Conservation (phyloP, 1,140 invertebrate genomes). For the Copidosoma floridanum region DNA sequence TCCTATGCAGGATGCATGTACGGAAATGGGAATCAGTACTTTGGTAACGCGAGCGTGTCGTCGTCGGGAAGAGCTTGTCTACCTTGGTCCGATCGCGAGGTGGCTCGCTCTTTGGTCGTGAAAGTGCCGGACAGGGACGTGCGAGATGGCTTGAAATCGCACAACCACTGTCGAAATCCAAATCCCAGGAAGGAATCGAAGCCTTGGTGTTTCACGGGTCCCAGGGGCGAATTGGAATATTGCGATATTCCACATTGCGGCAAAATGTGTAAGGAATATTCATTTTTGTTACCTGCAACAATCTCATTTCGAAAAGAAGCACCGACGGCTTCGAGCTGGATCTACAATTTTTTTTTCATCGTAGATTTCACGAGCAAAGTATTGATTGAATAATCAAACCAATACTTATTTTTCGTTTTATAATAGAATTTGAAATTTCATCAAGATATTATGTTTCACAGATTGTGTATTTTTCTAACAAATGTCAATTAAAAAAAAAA, state of each 20-base stretch:
- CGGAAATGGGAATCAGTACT: slow-evolving; percentile 56
- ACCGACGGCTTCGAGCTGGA: no score
- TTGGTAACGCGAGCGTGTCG: slow-evolving; percentile 57
- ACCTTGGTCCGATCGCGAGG: slow-evolving; percentile 51
- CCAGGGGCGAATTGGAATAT: slow-evolving; percentile 52
- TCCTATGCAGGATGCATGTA: slow-evolving; percentile 53
- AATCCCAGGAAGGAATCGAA: slow-evolving; percentile 51
- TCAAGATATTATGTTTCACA: no score
- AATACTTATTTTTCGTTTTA: no score
- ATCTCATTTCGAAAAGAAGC: no score
- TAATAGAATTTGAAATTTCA: no score
- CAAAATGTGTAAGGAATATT: slow-evolving; percentile 46
- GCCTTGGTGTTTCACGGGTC: slow-evolving; percentile 61
- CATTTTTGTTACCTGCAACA: no score
- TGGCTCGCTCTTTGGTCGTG: slow-evolving; percentile 44
- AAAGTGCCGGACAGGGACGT: slow-evolving; percentile 39
- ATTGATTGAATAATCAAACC: no score
- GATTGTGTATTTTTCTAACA: no score
- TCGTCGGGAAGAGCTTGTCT: slow-evolving; percentile 55
- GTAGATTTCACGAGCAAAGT: no score
- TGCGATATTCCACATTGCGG: slow-evolving; percentile 61
- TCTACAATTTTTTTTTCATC: no score
- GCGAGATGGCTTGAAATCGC: slow-evolving; percentile 45
- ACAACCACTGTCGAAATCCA: slow-evolving; percentile 62
- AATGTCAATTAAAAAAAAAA: no score